phyloP scores from a whole-genome alignment of 2,888 invertebrate genomes.

The Resseliella maxima region DNA sequence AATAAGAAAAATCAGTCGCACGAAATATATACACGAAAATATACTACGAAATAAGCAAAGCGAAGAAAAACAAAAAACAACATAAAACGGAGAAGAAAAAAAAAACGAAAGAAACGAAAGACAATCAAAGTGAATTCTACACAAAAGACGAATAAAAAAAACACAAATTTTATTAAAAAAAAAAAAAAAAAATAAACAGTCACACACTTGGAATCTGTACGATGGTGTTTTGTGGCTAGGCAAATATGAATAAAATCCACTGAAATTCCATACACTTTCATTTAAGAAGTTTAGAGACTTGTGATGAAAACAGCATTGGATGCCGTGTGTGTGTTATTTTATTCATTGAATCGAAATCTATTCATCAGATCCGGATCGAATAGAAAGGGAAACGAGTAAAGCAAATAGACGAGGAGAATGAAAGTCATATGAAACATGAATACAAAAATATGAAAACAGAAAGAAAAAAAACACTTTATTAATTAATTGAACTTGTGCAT shows the following conservation, averaged over 20 bases:
- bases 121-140: constrained; percentile 22
- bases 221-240: not conserved
- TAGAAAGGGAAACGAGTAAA: not conserved
- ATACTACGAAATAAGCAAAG: too few species aligned
- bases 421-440: not conserved
- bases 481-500: constrained; percentile 37
- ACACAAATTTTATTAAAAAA: too few species aligned
- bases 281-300: not conserved
- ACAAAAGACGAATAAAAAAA: not conserved
- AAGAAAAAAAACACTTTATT: not conserved
- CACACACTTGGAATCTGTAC: not conserved
- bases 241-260: constrained; percentile 3
- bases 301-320: not conserved
- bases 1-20: not conserved
- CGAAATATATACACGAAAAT: not conserved
- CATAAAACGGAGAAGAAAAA: not conserved
- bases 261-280: constrained; percentile 37
- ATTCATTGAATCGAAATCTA: too few species aligned
- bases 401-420: not conserved
- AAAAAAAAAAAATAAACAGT: not conserved
- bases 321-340: not conserved
- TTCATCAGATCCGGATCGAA: constrained; percentile 33
- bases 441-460: too few species aligned
- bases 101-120: not conserved
- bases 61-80: too few species aligned